Percentiles rank a stretch among this genome's conserved stretches.
Conservation (phyloP, 1,140 invertebrate genomes). For the Cryptotermes secundus region DNA sequence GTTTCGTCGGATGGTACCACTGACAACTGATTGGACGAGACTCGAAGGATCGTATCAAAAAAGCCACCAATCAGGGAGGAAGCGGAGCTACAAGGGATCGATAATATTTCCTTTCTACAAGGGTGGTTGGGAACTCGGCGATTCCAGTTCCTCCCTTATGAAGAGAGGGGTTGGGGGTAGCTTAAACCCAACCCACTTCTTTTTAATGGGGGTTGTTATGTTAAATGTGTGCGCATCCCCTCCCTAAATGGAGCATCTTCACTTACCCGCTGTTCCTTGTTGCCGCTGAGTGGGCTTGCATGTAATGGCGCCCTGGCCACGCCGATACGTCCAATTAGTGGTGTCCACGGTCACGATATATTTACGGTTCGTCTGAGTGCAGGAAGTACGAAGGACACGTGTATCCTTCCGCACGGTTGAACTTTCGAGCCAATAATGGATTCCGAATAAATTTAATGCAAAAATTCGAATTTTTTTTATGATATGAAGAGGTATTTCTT, state of each 20-base stretch:
- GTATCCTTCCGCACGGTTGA: too few species aligned
- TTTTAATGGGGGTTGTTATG: constrained; percentile 26
- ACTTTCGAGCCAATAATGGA: too few species aligned
- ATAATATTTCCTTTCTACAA: not conserved
- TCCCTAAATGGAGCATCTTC: not conserved
- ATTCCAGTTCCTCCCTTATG: constrained; percentile 23
- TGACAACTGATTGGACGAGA: constrained; percentile 30
- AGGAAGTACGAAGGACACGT: too few species aligned
- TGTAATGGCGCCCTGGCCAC: not conserved
- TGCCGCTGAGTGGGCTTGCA: not conserved
- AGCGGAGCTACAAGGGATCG: constrained; percentile 1
- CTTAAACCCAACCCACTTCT: constrained; percentile 25
- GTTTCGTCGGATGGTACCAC: constrained; percentile 10
- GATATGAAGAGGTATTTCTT: too few species aligned
- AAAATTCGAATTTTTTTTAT: too few species aligned
- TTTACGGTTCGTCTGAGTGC: too few species aligned
- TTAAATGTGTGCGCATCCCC: constrained; percentile 21
- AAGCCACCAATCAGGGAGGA: constrained; percentile 26
- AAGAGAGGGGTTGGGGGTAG: not conserved
- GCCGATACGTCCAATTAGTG: not conserved
- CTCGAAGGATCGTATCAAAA: constrained; percentile 20
- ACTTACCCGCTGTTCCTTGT: not conserved
- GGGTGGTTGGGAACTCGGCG: too few species aligned
- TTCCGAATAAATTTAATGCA: too few species aligned
- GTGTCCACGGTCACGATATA: too few species aligned